A percentile compares a stretch with the other conserved stretches of the same genome.
These are phyloP conservation scores for Cheilosia impressa DNA, from an alignment of 2,888 invertebrate species.

Conservation along the genomic window DNA sequence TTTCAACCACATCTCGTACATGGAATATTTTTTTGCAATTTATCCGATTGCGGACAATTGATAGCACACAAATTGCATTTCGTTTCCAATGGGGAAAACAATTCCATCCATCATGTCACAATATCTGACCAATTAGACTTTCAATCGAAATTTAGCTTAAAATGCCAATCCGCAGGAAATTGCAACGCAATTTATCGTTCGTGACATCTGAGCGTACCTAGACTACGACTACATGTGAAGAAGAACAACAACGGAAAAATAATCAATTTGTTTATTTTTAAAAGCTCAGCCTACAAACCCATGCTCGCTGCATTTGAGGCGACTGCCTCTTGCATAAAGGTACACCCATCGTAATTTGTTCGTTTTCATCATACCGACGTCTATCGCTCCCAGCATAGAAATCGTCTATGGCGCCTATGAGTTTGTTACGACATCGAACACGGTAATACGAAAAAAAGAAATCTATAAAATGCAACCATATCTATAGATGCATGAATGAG, in stretches of 20 bases:
- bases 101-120: slow-evolving; percentile 49
- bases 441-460: slow-evolving; percentile 21
- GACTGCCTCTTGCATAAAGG: slow-evolving; percentile 44
- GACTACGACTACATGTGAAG: neutral
- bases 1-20: no score
- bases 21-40: no score
- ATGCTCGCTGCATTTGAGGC: slow-evolving; percentile 30
- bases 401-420: slow-evolving; percentile 63
- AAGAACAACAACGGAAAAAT: slow-evolving; percentile 19
- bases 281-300: slow-evolving; percentile 41
- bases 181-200: slow-evolving; percentile 42
- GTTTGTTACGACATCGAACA: slow-evolving; percentile 54
- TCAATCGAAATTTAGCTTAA: slow-evolving; percentile 31
- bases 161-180: slow-evolving; percentile 45
- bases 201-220: neutral
- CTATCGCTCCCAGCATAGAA: slow-evolving; percentile 23
- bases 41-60: neutral
- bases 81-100: slow-evolving; percentile 8
- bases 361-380: neutral
- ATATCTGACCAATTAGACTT: slow-evolving; percentile 45
- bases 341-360: neutral
- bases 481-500: slow-evolving; percentile 27
- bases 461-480: slow-evolving; percentile 30
- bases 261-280: slow-evolving; percentile 68
- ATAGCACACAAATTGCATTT: neutral